phyloP scores from a whole-genome alignment of 1,140 invertebrate species.

The Leptinotarsa undecemlineata region DNA sequence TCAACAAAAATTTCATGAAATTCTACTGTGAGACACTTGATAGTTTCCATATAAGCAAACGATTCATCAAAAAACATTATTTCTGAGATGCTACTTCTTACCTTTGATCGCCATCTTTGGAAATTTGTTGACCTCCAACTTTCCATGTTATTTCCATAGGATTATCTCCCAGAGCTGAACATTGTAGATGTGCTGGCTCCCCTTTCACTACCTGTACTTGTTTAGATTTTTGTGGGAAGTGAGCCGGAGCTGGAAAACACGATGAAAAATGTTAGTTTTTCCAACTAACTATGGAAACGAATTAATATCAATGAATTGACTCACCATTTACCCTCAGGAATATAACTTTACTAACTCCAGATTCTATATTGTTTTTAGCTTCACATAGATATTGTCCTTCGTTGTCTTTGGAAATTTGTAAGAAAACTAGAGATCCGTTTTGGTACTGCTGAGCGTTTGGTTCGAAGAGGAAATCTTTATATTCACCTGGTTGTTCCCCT shows the following conservation, averaged over 20 bases:
- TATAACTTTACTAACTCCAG: slow-evolving; percentile 84
- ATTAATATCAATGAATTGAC: slow-evolving; percentile 45
- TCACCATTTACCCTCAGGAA: slow-evolving; percentile 85
- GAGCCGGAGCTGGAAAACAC: slow-evolving; percentile 71
- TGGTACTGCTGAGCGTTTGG: slow-evolving; percentile 74
- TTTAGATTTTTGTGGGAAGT: slow-evolving; percentile 79
- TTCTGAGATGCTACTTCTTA: not conserved
- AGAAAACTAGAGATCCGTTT: slow-evolving; percentile 81
- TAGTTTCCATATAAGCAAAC: too few species aligned
- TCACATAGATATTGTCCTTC: slow-evolving; percentile 92
- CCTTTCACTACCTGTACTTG: slow-evolving; percentile 75
- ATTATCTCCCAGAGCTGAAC: slow-evolving; percentile 85
- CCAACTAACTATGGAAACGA: not conserved
- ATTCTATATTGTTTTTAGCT: slow-evolving; percentile 87
- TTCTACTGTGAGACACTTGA: too few species aligned
- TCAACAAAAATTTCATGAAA: too few species aligned
- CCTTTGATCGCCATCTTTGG: slow-evolving; percentile 59
- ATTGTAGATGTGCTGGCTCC: slow-evolving; percentile 78
- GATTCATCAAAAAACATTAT: too few species aligned
- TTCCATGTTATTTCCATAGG: slow-evolving; percentile 86
- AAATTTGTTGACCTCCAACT: slow-evolving; percentile 64
- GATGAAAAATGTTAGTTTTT: not conserved
- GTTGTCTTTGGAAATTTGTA: slow-evolving; percentile 78
- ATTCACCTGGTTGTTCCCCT: slow-evolving; percentile 80
- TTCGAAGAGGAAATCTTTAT: slow-evolving; percentile 81